Percentiles rank a stretch among this genome's conserved stretches.
phyloP scores from a whole-genome alignment of 2,888 invertebrate species.

The Megamerina dolium region DNA sequence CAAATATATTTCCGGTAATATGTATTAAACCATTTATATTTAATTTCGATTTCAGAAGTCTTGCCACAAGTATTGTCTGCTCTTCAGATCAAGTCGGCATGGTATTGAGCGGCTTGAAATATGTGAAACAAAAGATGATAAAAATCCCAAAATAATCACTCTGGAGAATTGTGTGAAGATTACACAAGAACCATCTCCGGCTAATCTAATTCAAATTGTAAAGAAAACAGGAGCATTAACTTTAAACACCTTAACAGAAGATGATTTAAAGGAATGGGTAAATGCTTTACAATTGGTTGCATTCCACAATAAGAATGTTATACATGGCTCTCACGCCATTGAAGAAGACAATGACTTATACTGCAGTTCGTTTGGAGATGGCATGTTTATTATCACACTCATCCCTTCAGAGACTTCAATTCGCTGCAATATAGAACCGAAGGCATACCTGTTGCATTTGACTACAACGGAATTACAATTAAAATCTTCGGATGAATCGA shows the following conservation, averaged over 20 bases:
- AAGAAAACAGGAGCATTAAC: slow-evolving; percentile 67
- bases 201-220: slow-evolving; percentile 61
- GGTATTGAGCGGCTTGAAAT: slow-evolving; percentile 82
- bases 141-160: slow-evolving; percentile 70
- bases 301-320: slow-evolving; percentile 61
- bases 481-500: slow-evolving; percentile 58
- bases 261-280: slow-evolving; percentile 72
- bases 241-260: slow-evolving; percentile 57
- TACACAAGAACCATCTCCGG: slow-evolving; percentile 57
- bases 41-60: slow-evolving; percentile 64
- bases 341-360: slow-evolving; percentile 87
- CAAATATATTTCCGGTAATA: background rate
- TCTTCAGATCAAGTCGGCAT: slow-evolving; percentile 76
- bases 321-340: slow-evolving; percentile 49
- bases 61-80: slow-evolving; percentile 58
- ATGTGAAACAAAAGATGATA: slow-evolving; percentile 73
- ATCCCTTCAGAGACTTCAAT: slow-evolving; percentile 72
- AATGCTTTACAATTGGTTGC: slow-evolving; percentile 74
- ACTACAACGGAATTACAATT: slow-evolving; percentile 71
- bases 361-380: slow-evolving; percentile 73
- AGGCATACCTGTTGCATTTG: slow-evolving; percentile 66
- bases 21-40: background rate
- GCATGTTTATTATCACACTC: slow-evolving; percentile 71
- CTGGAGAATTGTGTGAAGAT: slow-evolving; percentile 86
- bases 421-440: slow-evolving; percentile 66